phyloP scores from a whole-genome alignment of 2,797 vertebrate genomes.

The Pelochelys cantorii region DNA sequence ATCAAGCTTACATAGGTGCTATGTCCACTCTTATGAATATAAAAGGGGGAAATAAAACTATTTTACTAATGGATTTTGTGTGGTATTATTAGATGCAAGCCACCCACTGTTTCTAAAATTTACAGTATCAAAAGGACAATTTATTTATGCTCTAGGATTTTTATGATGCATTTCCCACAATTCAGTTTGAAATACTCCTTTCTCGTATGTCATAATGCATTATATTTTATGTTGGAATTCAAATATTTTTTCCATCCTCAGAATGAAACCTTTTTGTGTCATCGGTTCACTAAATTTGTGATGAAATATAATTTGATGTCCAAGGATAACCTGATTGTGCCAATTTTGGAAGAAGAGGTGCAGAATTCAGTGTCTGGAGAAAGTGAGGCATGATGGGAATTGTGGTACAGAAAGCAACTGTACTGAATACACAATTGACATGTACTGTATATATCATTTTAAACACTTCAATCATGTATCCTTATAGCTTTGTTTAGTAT shows the following conservation, averaged over 20 bases:
- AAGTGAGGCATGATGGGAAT: constrained; percentile 91
- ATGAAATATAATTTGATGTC: constrained; percentile 99
- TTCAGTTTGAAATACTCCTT: background rate
- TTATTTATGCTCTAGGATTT: background rate
- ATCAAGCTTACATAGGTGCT: background rate
- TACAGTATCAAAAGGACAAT: background rate
- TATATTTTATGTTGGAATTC: background rate
- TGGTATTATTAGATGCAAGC: background rate
- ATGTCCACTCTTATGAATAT: background rate
- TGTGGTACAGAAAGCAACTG: constrained; percentile 52
- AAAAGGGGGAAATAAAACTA: background rate
- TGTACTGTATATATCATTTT: constrained; percentile 85
- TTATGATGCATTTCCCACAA: background rate
- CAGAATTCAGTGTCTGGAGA: constrained; percentile 89
- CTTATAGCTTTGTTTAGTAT: constrained; percentile 81
- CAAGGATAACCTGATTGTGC: constrained; percentile 99
- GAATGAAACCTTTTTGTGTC: constrained; percentile 99
- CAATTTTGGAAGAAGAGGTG: constrained; percentile 97
- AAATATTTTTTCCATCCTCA: constrained; percentile 73
- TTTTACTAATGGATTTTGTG: background rate
- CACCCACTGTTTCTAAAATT: background rate
- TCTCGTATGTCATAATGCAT: background rate
- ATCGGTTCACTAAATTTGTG: constrained; percentile 98
- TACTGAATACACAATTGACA: constrained; percentile 73
- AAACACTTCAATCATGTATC: constrained; percentile 85